Evolutionary conservation across 2,113 vertebrate species (phyloP), one percentile per base, ranked within the genome.

Genomic region (Athene noctua): DNA sequence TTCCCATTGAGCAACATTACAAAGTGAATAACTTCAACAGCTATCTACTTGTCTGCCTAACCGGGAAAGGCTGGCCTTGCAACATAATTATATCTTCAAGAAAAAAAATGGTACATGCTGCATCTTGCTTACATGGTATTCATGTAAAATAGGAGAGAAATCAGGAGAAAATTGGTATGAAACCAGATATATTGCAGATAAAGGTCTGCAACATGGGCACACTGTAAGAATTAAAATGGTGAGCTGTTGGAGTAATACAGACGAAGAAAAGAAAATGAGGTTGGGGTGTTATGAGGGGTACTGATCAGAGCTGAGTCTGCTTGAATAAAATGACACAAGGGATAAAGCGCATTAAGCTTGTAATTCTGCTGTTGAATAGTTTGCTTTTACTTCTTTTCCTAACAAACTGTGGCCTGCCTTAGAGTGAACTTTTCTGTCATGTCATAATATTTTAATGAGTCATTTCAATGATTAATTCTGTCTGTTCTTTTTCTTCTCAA

Each of bases 1-100:
- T 40, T 61, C 21, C 30, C 0, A 0, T 4, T 62, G 23, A 57
- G 47, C 26, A 61, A 21, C 0, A 1, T 68, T 68, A 26, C 11
- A n/a, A 73, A 20, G 36, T 57, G 25, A 54, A 66, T 47, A 7
- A 73, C 32, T 61, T 36, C 47, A 80, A 57, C 5, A 34, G 18
- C n/a, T 49, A 7, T 55, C 47, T 62, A 25, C n/a, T 25, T 55
- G 40, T 2, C 30, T 34, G 30, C 6, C 20, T 54, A 66, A 49
- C 10, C 25, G 55, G 52, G n/a, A 42, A 79, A 42, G n/a, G 10
- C 13, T 66, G 57, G 20, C 36, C 20, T 71, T 2, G 2, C 22
- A 40, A n/a, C 10, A 4, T 38, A 70, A 25, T 29, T 47, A 61
- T 25, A 49, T 22, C 30, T 58, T 40, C 29, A 51, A 63, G 42